Evolutionary conservation across 2,113 vertebrate species (phyloP), one percentile per base, ranked within the genome.

Genomic region (Pelecanoides urinatrix): DNA sequence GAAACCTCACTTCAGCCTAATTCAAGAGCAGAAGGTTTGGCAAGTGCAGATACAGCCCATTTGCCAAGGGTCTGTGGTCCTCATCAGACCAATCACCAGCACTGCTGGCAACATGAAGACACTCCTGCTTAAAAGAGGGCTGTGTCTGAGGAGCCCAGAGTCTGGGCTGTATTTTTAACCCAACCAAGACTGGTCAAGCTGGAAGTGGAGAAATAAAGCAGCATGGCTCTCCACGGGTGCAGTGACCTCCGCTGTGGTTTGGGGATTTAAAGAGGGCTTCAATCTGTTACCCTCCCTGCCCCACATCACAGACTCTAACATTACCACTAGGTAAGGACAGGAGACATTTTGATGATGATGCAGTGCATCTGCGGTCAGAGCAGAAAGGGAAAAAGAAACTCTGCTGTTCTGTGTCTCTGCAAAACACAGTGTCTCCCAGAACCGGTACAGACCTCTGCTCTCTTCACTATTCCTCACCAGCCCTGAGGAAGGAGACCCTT

Each of bases 1-100:
- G 87, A 97, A 97, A 94, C 30, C 82, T 96, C 88, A 79, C 42
- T 96, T 96, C 65, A 93, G 77, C 61, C 8, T 83, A 77, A 72
- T 65, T 91, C 49, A 87, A 56, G 50, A 49, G 76, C 53, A 58
- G 55, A 70, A 93, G 30, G 40, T 90, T 95, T 97, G 92, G 94
- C 95, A 98, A 93, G 77, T 22, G 38, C 56, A 88, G 74, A 32
- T 6, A 15, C 38, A 91, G 36, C 16, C 65, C 18, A 20, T 92
- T 75, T 89, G 96, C 98, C 97, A 98, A 91, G 76, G 45, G 44
- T 70, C 92, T 97, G 96, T 82, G 95, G 96, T 96, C 94, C 76
- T 97, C 94, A 61, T 91, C 91, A 97, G 97, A 97, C 81, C 94
- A 59, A 89, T 91, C 87, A 52, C 55, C 72, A 78, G 34, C 29